Base-by-base conservation (phyloP, 2,888 invertebrate genomes). In the Parnassius glacialis region DNA sequence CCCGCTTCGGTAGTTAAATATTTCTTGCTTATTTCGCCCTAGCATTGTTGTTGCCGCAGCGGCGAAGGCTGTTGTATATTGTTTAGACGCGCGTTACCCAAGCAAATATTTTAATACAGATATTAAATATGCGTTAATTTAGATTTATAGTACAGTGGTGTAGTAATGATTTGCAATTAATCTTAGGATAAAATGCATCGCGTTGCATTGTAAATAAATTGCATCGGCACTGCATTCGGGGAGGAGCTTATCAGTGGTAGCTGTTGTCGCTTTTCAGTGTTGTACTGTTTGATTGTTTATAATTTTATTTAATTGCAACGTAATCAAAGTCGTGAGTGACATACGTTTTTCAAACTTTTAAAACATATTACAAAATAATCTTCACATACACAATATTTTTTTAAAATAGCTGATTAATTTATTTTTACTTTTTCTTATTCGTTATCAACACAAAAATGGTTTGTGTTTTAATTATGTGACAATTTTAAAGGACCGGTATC, bases 11-110 rank as follows among this genome's bases (percentile, higher is more conserved):
- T 91, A 90, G 92, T 92, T 92, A 92, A 92, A 92, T 92, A 92
- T 92, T 92, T 91, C 92, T 92, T 92, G 92, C 92, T 92, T 92
- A 90, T 92, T 91, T 90, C 92, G 90, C 87, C 85, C 82, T 82
- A 90, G 92, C 92, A 92, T 92, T 92, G 92, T 92, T 92, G 92
- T 91, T 88, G 81, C 86, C 84, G 90, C 85, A 79, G 85, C 90
- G 87, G 78, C 80, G 84, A 78, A 80, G 87, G 76, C 87, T 90
- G 91, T 91, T 90, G 90, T 90, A 88, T 87, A 85, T 87, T 90
- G 90, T 90, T 90, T 90, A 85, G 87, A 84, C 73, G 82, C 82
- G 84, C 84, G 83, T 71, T 76, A 73, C 72, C 73, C 75, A 81
- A 78, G 81, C 81, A 88, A 82, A 86, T 84, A 85, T 81, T 71